Evolutionary conservation across 2,888 invertebrate genomes (phyloP).

Genomic region (Rhorus exstirpatorius): DNA sequence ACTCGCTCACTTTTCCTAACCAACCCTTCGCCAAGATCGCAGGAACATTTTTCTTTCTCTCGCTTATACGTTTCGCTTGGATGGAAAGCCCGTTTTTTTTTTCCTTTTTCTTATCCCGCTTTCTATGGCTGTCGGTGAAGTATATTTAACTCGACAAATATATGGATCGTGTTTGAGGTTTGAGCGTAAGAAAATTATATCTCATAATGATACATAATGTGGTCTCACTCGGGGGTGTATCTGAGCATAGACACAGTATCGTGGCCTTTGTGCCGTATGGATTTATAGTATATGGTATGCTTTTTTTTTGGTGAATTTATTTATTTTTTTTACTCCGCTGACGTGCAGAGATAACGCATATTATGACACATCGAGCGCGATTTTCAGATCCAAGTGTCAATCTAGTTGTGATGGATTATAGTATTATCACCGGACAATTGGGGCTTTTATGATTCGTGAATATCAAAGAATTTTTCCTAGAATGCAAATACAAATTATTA

Average conservation of each 20-base stretch:
- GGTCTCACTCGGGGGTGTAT: background rate
- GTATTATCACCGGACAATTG: too few relatives aligned
- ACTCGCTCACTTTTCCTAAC: constrained; percentile 73
- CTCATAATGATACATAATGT: background rate
- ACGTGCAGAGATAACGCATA: too few relatives aligned
- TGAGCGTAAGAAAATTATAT: background rate
- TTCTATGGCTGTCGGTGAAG: background rate
- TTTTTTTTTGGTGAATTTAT: too few relatives aligned
- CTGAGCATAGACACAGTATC: background rate
- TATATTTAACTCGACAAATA: constrained; percentile 7
- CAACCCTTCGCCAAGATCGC: background rate
- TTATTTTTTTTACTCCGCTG: too few relatives aligned
- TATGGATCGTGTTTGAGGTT: background rate
- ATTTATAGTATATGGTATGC: too few relatives aligned
- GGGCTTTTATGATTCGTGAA: too few relatives aligned
- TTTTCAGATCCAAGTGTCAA: too few relatives aligned
- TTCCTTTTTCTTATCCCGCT: background rate
- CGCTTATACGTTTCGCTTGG: background rate
- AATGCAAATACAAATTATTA: too few relatives aligned
- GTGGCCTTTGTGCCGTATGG: too few relatives aligned
- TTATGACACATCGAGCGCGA: too few relatives aligned
- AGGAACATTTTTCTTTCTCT: background rate
- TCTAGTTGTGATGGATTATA: too few relatives aligned
- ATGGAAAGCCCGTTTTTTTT: background rate
- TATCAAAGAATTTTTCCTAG: too few relatives aligned